Base-by-base conservation (phyloP, 1,140 invertebrate species). In the Watersipora subatra region DNA sequence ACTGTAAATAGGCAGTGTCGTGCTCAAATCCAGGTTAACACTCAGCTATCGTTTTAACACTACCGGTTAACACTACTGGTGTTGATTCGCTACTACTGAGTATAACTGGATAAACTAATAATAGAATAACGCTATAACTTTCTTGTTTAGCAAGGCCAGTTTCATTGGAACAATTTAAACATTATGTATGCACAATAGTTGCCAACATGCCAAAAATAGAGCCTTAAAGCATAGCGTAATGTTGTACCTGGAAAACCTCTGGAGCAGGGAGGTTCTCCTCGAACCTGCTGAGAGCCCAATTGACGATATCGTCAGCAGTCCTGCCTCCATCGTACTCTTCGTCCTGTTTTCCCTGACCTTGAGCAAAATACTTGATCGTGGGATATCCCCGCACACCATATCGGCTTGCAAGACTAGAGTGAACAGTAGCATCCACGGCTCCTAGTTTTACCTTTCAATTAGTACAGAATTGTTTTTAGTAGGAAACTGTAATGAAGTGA, bases 281-380 rank as follows among this genome's bases (percentile, higher is more conserved):
- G 0, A 89, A 78, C 80, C 93, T 94, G 1, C 93, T 89, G 28
- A 89, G 73, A 1, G 91, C 93, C 88, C 89, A 98, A 57, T 81
- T 83, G 0, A 99, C 89, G 73, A 99, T 99, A 71, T 97, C 95
- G 57, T 79, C 68, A 2, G 89, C 83, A 0, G 91, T 93, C 64
- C 97, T 84, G n/a, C 93, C 95, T 27, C 95, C 95, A 75, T 86
- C 82, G 74, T 85, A 87, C 12, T 87, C 85, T 2, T 64, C 20
- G 27, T 20, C 7, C 84, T 87, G 85, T 64, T 85, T 83, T 77
- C 92, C 93, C 67, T 86, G 86, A 63, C 93, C 93, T 28, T 87
- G 83, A 0, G 86, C 83, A 83, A 99, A 99, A 76, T 88, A 87
- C 81, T 99, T 99, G 67, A 99, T 98, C 7, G 95, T 97, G 12